These are phyloP conservation scores for Hesperia comma DNA, from an alignment of 2,888 invertebrate species.

Conservation along the genomic window DNA sequence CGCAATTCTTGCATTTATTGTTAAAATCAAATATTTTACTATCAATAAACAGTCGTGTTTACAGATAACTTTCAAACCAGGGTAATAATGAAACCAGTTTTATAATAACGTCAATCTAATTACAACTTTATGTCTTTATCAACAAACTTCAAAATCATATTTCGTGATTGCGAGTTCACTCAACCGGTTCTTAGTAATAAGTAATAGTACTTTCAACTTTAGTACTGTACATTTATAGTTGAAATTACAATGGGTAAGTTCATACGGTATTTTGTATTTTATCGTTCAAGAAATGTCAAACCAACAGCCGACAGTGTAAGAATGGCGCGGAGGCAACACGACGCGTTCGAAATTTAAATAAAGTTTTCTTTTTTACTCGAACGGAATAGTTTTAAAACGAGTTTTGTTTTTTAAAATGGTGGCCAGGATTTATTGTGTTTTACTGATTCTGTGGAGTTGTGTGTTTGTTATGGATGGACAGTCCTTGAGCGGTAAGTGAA, in stretches of 20 bases:
- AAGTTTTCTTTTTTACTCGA: slow-evolving; percentile 38
- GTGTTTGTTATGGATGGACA: slow-evolving; percentile 65
- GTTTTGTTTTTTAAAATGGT: slow-evolving; percentile 54
- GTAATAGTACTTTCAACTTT: slow-evolving; percentile 37
- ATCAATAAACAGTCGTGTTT: not conserved
- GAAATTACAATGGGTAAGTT: slow-evolving; percentile 38
- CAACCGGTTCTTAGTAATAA: slow-evolving; percentile 46
- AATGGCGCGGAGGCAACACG: slow-evolving; percentile 54
- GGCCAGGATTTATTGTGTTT: slow-evolving; percentile 55
- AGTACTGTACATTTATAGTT: not conserved
- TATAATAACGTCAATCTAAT: slow-evolving; percentile 34
- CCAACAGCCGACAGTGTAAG: slow-evolving; percentile 44
- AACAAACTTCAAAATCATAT: slow-evolving; percentile 28
- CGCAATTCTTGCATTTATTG: not conserved
- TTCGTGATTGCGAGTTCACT: slow-evolving; percentile 41
- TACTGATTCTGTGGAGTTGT: slow-evolving; percentile 51
- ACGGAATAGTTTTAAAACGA: slow-evolving; percentile 12
- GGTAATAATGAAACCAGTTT: slow-evolving; percentile 43
- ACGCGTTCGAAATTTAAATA: slow-evolving; percentile 54
- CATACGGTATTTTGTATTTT: slow-evolving; percentile 40
- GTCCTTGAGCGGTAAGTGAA: slow-evolving; percentile 79
- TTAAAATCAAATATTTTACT: not conserved
- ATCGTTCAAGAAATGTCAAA: slow-evolving; percentile 59
- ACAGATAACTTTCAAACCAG: slow-evolving; percentile 44
- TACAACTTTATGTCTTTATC: slow-evolving; percentile 11